Evolutionary conservation across 2,888 invertebrate genomes (phyloP).

Genomic region (Melikaiella ostensackeni): DNA sequence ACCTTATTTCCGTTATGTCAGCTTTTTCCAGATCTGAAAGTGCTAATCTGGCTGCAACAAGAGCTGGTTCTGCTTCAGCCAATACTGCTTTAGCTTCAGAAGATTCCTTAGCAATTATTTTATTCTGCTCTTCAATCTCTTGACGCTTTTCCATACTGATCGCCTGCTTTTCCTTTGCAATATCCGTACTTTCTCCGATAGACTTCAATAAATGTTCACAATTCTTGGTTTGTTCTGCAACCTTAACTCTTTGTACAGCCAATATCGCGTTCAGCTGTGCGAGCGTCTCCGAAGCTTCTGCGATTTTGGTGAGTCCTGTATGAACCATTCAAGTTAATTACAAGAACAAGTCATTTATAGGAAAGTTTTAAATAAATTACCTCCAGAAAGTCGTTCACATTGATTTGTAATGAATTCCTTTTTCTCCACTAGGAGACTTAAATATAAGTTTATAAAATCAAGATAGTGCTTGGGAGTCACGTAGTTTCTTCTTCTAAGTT

Average conservation of each 20-base stretch:
- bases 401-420: constrained; percentile 78
- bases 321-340: background rate
- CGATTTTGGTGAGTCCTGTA: constrained; percentile 85
- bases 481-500: constrained; percentile 89
- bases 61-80: constrained; percentile 89
- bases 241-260: constrained; percentile 89
- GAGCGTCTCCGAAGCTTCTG: constrained; percentile 90
- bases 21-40: constrained; percentile 90
- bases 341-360: background rate
- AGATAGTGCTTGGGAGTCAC: constrained; percentile 96
- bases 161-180: constrained; percentile 87
- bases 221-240: constrained; percentile 88
- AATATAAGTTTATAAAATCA: constrained; percentile 90
- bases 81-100: constrained; percentile 90
- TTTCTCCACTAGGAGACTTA: constrained; percentile 87
- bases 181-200: constrained; percentile 85
- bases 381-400: constrained; percentile 69
- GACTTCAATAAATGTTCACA: constrained; percentile 88
- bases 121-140: constrained; percentile 90
- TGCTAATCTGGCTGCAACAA: constrained; percentile 89
- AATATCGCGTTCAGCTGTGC: constrained; percentile 88
- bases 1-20: constrained; percentile 92
- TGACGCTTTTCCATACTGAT: constrained; percentile 88
- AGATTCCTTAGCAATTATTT: constrained; percentile 88
- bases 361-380: constrained; percentile 48